Evolutionary conservation across 1,140 invertebrate genomes (phyloP).

Genomic region (Anastatus disparis): DNA sequence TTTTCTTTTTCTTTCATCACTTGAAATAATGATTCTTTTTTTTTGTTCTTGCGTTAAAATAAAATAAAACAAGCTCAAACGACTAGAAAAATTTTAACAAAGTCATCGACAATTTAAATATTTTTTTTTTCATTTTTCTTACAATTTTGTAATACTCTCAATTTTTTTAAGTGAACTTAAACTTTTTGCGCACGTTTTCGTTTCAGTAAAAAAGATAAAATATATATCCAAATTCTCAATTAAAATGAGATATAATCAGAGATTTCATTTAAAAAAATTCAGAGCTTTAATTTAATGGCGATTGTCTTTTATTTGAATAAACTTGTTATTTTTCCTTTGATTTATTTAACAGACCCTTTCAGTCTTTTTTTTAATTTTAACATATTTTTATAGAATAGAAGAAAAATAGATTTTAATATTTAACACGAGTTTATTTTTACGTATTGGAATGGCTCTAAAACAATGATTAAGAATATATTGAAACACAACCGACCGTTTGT

Average conservation of each 20-base stretch:
- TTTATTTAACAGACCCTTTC: conserved; percentile 10
- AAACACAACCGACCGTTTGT: conserved; percentile 41
- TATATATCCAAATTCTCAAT: conserved; percentile 27
- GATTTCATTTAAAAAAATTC: conserved; percentile 34
- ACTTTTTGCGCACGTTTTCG: neutral
- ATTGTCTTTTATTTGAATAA: conserved; percentile 19
- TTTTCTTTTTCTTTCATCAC: neutral
- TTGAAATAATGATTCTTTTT: no score
- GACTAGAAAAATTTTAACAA: no score
- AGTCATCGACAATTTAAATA: no score
- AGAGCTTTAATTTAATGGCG: conserved; percentile 28
- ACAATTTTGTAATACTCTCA: conserved; percentile 20
- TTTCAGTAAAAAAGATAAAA: conserved; percentile 27
- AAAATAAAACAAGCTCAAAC: no score
- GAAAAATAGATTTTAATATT: conserved; percentile 26
- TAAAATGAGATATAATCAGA: conserved; percentile 12
- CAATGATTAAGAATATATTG: neutral
- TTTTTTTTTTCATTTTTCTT: neutral
- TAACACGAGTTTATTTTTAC: neutral
- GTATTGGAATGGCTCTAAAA: neutral
- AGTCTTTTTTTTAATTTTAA: neutral
- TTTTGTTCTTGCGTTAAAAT: neutral
- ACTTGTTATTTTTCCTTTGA: no score
- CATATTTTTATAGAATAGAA: conserved; percentile 10
- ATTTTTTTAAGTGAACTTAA: conserved; percentile 39